phyloP scores from a whole-genome alignment of 2,113 vertebrate genomes.

The Hemibagrus wyckioides region DNA sequence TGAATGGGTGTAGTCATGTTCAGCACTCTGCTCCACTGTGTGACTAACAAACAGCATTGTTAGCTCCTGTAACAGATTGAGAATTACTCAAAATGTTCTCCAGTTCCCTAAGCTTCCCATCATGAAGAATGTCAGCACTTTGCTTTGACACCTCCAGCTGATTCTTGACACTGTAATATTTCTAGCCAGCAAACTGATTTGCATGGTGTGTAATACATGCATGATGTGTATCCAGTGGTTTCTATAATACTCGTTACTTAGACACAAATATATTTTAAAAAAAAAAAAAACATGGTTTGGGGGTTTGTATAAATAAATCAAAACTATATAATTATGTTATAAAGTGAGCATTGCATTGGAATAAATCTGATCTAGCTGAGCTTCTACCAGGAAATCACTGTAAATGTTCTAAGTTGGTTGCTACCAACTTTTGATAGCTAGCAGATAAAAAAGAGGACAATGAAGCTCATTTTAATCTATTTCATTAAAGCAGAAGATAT shows the following conservation, averaged over 20 bases:
- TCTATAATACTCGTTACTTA: neutral
- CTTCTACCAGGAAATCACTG: neutral
- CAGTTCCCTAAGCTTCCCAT: neutral
- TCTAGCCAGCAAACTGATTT: neutral
- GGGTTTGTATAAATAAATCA: neutral
- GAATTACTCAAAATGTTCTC: conserved; percentile 25
- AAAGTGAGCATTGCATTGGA: neutral
- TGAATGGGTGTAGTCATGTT: neutral
- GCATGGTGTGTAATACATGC: neutral
- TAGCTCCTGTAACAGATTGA: conserved; percentile 23
- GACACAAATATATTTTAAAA: neutral
- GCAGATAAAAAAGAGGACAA: neutral
- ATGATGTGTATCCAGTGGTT: neutral
- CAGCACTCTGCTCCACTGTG: neutral
- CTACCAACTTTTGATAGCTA: neutral
- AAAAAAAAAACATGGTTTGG: neutral
- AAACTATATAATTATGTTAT: neutral
- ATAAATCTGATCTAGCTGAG: neutral
- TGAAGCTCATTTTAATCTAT: neutral
- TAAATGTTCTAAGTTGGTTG: neutral
- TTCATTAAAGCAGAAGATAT: neutral
- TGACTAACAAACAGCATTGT: conserved; percentile 11
- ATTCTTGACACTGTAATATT: conserved; percentile 33
- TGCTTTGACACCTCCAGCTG: conserved; percentile 23
- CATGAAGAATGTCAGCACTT: conserved; percentile 10